Evolutionary conservation across 2,113 vertebrate species (phyloP).

Genomic region (Thomomys bottae): DNA sequence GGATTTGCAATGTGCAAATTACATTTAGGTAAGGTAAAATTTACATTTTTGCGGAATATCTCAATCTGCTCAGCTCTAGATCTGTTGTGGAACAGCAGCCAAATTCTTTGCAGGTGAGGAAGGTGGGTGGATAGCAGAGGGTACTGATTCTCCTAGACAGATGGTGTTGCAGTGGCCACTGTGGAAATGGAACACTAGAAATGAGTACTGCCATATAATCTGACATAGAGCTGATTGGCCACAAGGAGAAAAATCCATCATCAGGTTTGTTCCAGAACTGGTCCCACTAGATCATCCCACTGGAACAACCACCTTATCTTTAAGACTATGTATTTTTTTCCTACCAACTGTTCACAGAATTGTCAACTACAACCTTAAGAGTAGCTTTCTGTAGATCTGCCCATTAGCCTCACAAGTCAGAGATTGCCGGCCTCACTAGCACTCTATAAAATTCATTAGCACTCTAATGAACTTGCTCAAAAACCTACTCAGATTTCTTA

Average conservation of each 20-base stretch:
- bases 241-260: background rate
- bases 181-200: background rate
- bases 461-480: background rate
- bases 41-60: background rate
- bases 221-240: background rate
- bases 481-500: background rate
- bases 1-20: too few species aligned
- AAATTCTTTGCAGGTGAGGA: rapidly evolving
- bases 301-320: background rate
- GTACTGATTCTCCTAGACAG: background rate
- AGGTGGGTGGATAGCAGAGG: background rate
- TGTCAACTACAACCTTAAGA: background rate
- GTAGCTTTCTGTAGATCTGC: background rate
- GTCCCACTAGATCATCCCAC: background rate
- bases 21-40: background rate
- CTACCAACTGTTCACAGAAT: background rate
- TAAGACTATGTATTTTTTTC: background rate
- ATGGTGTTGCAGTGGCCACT: too few species aligned
- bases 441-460: background rate
- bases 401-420: too few species aligned
- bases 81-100: background rate
- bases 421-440: too few species aligned
- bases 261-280: background rate
- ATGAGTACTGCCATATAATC: background rate
- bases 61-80: background rate